These are phyloP conservation scores for Eupsilia transversa DNA, from an alignment of 2,888 invertebrate species.

Conservation along the genomic window DNA sequence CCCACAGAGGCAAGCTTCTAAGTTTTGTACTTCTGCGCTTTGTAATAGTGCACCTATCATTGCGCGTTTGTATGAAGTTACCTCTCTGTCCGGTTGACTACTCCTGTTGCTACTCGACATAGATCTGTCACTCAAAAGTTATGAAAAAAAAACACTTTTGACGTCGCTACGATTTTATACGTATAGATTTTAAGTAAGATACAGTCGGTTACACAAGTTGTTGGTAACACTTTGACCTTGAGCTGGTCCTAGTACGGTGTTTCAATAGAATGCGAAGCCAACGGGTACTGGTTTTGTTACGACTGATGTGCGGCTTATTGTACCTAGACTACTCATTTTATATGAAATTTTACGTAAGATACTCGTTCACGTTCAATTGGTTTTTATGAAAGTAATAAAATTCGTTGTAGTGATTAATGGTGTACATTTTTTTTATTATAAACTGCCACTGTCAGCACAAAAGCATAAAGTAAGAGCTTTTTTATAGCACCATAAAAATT, in stretches of 20 bases:
- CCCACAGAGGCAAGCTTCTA: too few species aligned
- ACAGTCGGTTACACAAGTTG: not conserved
- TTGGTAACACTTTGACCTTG: not conserved
- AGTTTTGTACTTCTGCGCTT: too few species aligned
- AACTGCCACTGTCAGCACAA: not conserved
- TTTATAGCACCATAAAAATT: slow-evolving; percentile 14
- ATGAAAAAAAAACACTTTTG: too few species aligned
- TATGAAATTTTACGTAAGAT: not conserved
- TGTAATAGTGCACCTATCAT: too few species aligned
- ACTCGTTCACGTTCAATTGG: not conserved
- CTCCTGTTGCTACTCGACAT: too few species aligned
- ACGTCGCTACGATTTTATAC: too few species aligned
- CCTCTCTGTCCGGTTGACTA: too few species aligned
- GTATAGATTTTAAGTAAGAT: too few species aligned
- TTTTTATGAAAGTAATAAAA: slow-evolving; percentile 18
- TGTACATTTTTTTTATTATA: not conserved
- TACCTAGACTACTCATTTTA: not conserved
- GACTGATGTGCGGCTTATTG: not conserved
- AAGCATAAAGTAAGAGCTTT: not conserved
- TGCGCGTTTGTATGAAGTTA: too few species aligned
- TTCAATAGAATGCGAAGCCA: not conserved
- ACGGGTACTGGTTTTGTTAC: not conserved
- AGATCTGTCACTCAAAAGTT: too few species aligned
- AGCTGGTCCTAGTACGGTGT: not conserved
- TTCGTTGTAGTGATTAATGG: slow-evolving; percentile 13